Evolutionary conservation across 2,113 vertebrate genomes (phyloP), one percentile per base, ranked within the genome.

Genomic region (Cynopterus brachyotis): DNA sequence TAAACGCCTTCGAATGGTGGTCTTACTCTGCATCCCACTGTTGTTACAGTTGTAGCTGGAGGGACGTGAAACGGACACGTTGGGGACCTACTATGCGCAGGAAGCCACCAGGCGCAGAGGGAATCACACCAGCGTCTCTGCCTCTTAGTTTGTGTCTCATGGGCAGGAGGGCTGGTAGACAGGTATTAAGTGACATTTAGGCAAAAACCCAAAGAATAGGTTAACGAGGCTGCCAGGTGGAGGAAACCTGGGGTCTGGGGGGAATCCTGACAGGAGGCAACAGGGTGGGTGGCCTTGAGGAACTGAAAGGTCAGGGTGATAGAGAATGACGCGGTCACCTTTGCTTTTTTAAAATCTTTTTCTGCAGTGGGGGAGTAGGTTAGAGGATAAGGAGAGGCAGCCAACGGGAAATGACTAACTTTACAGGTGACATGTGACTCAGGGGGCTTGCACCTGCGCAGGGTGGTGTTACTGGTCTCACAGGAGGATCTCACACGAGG

Each of bases 331-430:
- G 2, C 6, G 10, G 30, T 53, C 9, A 6, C 9, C 32, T 80
- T 55, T 6, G 42, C 69, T 73, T 40, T n/a, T 20, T 32, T 55
- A 2, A 47, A 37, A 20, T 50, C 13, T 82, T 22, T 30, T n/a
- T 57, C 37, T 32, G 13, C 32, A 2, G 0, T 3, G 1, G 22
- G 69, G 45, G 2, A 6, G 32, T 24, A 1, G 73, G 26, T 59
- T 28, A 13, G 90, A 55, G n/a, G 62, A 30, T 7, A 1, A 55
- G 87, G 76, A 57, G 35, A 20, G 5, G 37, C 20, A 3, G n/a
- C 73, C 35, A 13, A 0, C 9, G 12, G 9, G 26, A 62, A 73
- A 17, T 37, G 40, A 26, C 20, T 3, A 7, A 45, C 53, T 59
- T 57, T 32, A 12, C 16, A 40, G 59, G 37, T 10, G 47, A 42